Evolutionary conservation across 1,140 invertebrate genomes (phyloP), one percentile per base, ranked within the genome.

Genomic region (Metaphire vulgaris): DNA sequence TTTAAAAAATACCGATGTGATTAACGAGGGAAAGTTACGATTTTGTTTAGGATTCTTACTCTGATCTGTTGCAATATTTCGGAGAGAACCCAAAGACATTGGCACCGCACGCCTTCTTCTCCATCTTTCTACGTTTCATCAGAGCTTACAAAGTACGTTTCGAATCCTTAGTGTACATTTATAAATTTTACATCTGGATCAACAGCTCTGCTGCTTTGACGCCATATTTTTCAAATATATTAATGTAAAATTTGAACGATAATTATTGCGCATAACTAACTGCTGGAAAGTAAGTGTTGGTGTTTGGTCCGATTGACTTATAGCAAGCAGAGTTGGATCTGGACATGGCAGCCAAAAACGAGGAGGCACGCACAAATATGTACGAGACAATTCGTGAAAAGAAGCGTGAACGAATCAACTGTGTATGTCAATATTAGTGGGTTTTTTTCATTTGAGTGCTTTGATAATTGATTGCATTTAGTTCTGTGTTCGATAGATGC

Each of bases 61-160:
- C 91, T 75, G 90, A 94, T 82, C 96, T 94, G 83, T 92, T 96
- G 21, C 94, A 97, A 88, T 97, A 94, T 87, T 98, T 96, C 85
- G 96, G 96, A 14, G 96, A 99, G 88, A 94, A 93, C 79, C 90
- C 93, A 16, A 89, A 94, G 81, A 92, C 93, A 72, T 91, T 92
- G 69, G 94, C 96, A 85, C 94, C 96, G 1, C 95, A 93, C 82
- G 91, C 93, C 29, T 98, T 98, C 89, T 99, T 98, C 88, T 92
- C 94, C 30, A 89, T 96, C 78, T 91, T 98, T 81, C 92, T 96
- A 14, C 89, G 96, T 83, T 98, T 98, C 87, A 90, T 92, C 69
- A 92, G 92, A 85, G 91, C 94, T 78, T 97, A 95, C 84, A 97
- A 89, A 85, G 87, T 87, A 78, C 77, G 78, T 71, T 1, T n/a